These are phyloP conservation scores for Spodoptera littoralis DNA, from an alignment of 2,888 invertebrate species.

Conservation along the genomic window DNA sequence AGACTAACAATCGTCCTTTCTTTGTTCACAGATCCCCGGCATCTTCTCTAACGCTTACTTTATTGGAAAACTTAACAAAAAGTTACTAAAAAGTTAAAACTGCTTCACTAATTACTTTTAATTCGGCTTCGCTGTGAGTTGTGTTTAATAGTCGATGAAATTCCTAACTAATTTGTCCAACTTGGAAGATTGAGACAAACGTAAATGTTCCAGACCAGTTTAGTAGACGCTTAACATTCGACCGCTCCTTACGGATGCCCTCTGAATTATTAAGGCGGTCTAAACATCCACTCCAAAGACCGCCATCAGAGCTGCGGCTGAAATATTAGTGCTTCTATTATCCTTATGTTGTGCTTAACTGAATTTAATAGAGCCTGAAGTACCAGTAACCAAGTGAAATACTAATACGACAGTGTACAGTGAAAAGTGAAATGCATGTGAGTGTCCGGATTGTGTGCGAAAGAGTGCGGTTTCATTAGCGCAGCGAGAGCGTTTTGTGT, in stretches of 20 bases:
- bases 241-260: constrained; percentile 54
- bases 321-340: constrained; percentile 50
- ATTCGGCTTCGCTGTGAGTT: constrained; percentile 39
- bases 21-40: constrained; percentile 84
- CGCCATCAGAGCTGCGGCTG: constrained; percentile 40
- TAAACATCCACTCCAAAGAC: constrained; percentile 50
- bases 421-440: constrained; percentile 69
- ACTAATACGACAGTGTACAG: constrained; percentile 38
- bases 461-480: constrained; percentile 73
- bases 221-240: constrained; percentile 54
- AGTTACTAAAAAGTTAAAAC: constrained; percentile 56
- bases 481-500: constrained; percentile 72
- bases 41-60: constrained; percentile 68
- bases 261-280: constrained; percentile 62
- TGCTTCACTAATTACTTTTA: constrained; percentile 49
- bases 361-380: constrained; percentile 55
- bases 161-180: constrained; percentile 48
- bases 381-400: constrained; percentile 40
- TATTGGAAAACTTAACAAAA: constrained; percentile 67
- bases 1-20: constrained; percentile 80
- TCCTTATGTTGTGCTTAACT: constrained; percentile 42
- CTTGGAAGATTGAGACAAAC: constrained; percentile 50
- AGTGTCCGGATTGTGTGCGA: constrained; percentile 62
- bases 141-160: constrained; percentile 54
- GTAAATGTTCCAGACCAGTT: constrained; percentile 46